Conservation (phyloP, 2,888 invertebrate genomes). For the Eupithecia pulchellata region DNA sequence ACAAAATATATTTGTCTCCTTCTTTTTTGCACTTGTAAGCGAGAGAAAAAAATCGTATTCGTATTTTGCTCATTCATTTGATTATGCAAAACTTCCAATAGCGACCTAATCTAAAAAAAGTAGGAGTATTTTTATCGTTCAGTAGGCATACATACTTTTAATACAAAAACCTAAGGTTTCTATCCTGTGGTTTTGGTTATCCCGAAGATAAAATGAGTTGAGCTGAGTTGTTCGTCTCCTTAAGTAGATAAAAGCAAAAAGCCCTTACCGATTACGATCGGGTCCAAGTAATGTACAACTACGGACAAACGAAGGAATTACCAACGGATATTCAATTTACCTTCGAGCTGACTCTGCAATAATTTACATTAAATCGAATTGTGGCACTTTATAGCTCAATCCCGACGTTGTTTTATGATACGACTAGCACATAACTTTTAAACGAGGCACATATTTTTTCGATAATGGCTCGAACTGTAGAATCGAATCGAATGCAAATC, state of each 20-base stretch:
- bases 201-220: not conserved
- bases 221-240: not conserved
- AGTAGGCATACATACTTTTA: not conserved
- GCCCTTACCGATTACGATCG: constrained; percentile 26
- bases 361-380: constrained; percentile 73
- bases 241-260: not conserved
- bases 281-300: constrained; percentile 56
- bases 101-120: not conserved
- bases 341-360: constrained; percentile 71
- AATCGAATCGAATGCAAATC: constrained; percentile 42
- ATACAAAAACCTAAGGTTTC: not conserved
- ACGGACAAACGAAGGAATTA: constrained; percentile 78
- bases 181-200: not conserved
- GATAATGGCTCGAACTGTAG: constrained; percentile 35
- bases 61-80: too few species aligned
- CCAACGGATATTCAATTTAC: constrained; percentile 76
- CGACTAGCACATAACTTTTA: constrained; percentile 48
- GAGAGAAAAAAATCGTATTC: too few species aligned
- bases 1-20: too few species aligned
- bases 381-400: constrained; percentile 64
- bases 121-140: not conserved
- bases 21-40: too few species aligned
- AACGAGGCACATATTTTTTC: constrained; percentile 42
- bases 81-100: too few species aligned
- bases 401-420: constrained; percentile 55